Conservation (phyloP, 2,113 vertebrate species). For the Puffinus mauretanicus region DNA sequence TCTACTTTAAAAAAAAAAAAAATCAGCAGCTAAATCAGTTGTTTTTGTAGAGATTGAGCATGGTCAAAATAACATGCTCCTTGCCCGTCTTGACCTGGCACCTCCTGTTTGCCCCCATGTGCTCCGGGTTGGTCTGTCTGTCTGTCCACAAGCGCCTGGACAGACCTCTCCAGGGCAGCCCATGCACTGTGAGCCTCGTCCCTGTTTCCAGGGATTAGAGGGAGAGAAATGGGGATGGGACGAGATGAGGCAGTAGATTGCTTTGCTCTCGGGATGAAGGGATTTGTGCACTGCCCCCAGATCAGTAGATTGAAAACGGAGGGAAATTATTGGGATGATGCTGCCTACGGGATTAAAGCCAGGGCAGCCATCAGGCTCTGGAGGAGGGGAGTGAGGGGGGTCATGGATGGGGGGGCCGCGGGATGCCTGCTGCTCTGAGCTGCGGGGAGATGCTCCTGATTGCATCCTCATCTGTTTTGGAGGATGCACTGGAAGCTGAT, state of each 20-base stretch:
- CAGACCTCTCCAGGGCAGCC: background rate
- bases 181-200: accelerated
- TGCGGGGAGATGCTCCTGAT: background rate
- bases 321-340: constrained; percentile 35
- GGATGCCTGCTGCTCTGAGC: background rate
- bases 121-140: background rate
- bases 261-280: background rate
- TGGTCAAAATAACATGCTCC: background rate
- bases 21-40: background rate
- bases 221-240: background rate
- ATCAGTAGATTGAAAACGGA: constrained; percentile 51
- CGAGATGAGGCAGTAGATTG: constrained; percentile 52
- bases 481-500: background rate
- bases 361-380: background rate
- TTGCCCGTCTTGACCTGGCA: background rate
- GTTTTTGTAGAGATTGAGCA: background rate
- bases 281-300: constrained; percentile 40
- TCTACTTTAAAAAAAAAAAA: background rate
- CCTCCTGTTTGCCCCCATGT: background rate
- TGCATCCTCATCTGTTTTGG: background rate
- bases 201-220: constrained; percentile 48
- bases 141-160: background rate
- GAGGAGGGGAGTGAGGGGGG: background rate
- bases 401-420: accelerated
- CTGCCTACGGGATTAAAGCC: constrained; percentile 57